Base-by-base conservation (phyloP, 2,797 vertebrate species). In the Apogon talboti region DNA sequence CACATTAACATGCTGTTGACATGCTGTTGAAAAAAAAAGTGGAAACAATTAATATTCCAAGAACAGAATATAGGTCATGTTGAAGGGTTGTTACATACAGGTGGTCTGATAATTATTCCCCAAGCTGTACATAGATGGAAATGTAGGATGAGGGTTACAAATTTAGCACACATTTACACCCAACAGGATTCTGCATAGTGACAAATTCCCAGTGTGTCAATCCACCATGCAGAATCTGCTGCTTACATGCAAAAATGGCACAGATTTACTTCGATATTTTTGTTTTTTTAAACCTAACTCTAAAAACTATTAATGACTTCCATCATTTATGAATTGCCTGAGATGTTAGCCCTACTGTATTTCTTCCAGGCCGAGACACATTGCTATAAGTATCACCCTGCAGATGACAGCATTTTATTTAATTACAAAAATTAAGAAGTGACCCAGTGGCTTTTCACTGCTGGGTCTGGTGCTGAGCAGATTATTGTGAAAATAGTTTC, bases 341-440 rank as follows among this genome's bases (percentile, higher is more conserved):
- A 28, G 41, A 11, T 50, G 41, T 55, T 14, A 43, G 38, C 40
- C n/a, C 11, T 21, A 30, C 12, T 10, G 40, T 64, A 19, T 18
- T 57, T 49, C 54, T 82, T 58, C 76, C 45, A 62, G 54, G 42
- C 44, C 50, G 50, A 66, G 21, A 50, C 48, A 62, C 65, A 71
- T 41, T 48, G 51, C 48, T 24, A 10, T 2, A 56, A 64, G 68
- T 75, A 71, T 87, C 76, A 47, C 53, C 55, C 70, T 63, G 50
- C 30, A 60, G 80, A 58, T 79, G 55, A 70, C 42, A 60, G 67
- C 30, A 65, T 53, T 41, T 73, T 78, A 82, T 90, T 86, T 74
- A 82, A 89, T 90, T 83, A 82, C 71, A 48, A 58, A 71, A 84
- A 89, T 89, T 55, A 86, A 66, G 47, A 70, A 67, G 59, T 15